Percentiles rank a stretch among this genome's conserved stretches.
phyloP scores from a whole-genome alignment of 23 tunicate species.

The Ascidia mentula region DNA sequence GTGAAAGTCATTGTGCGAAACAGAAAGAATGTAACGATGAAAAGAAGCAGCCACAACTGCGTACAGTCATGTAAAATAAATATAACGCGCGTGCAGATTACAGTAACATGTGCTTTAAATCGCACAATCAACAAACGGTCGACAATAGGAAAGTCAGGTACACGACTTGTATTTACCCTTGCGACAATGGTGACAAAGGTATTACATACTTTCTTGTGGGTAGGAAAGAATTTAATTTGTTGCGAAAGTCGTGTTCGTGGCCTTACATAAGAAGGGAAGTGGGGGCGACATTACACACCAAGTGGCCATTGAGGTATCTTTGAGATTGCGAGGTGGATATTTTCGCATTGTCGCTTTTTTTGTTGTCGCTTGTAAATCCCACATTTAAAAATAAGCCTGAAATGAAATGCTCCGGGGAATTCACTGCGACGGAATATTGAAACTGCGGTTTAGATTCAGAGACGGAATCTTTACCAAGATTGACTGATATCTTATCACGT shows the following conservation, averaged over 20 bases:
- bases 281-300: neutral
- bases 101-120: neutral
- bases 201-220: neutral
- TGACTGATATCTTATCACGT: too few relatives aligned
- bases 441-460: too few relatives aligned
- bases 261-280: neutral
- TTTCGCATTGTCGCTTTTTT: neutral
- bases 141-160: conserved; percentile 1
- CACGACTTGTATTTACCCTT: neutral
- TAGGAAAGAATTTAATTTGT: neutral
- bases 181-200: neutral
- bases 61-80: conserved; percentile 5
- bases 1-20: neutral
- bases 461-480: too few relatives aligned
- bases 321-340: neutral
- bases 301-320: neutral
- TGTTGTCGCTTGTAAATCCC: too few relatives aligned
- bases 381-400: too few relatives aligned
- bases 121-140: neutral
- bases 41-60: conserved; percentile 12
- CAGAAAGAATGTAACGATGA: neutral
- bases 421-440: too few relatives aligned
- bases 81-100: neutral
- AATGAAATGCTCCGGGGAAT: too few relatives aligned
- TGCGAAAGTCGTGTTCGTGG: too few relatives aligned